Conservation (phyloP, 2,113 vertebrate species). For the Choloepus hoffmanni region DNA sequence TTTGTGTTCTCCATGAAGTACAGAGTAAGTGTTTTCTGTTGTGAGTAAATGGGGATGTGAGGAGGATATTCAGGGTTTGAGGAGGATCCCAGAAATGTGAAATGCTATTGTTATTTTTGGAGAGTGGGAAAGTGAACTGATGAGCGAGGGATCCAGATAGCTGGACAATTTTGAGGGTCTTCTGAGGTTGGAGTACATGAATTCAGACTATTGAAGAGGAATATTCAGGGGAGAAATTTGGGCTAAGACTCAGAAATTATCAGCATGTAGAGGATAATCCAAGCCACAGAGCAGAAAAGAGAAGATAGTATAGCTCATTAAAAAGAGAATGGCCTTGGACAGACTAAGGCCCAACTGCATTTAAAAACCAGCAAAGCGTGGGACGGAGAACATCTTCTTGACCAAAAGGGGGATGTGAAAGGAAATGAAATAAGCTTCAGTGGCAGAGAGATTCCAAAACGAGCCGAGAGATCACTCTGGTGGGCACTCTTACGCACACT, state of each 20-base stretch:
- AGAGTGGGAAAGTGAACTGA: background rate
- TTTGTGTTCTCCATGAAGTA: background rate
- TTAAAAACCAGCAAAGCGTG: slow-evolving; percentile 50
- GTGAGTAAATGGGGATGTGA: background rate
- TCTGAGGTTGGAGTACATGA: slow-evolving; percentile 7
- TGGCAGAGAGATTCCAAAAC: too few species aligned
- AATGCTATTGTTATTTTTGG: background rate
- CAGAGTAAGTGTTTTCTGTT: background rate
- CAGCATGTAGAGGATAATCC: background rate
- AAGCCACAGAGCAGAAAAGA: background rate
- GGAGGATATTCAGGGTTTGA: background rate
- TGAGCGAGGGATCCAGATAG: background rate
- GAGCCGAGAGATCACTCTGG: too few species aligned
- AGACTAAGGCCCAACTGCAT: background rate
- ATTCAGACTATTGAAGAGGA: slow-evolving; percentile 43
- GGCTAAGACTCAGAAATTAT: slow-evolving; percentile 3
- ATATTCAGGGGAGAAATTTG: background rate
- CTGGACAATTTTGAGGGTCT: background rate
- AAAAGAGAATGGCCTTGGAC: background rate
- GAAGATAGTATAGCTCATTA: slow-evolving; percentile 16
- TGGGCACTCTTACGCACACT: too few species aligned
- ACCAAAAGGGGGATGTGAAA: too few species aligned
- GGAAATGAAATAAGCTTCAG: too few species aligned
- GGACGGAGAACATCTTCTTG: too few species aligned
- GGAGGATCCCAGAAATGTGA: background rate